phyloP scores from a whole-genome alignment of 2,888 invertebrate genomes.

The Hemicrepidius hirtus region DNA sequence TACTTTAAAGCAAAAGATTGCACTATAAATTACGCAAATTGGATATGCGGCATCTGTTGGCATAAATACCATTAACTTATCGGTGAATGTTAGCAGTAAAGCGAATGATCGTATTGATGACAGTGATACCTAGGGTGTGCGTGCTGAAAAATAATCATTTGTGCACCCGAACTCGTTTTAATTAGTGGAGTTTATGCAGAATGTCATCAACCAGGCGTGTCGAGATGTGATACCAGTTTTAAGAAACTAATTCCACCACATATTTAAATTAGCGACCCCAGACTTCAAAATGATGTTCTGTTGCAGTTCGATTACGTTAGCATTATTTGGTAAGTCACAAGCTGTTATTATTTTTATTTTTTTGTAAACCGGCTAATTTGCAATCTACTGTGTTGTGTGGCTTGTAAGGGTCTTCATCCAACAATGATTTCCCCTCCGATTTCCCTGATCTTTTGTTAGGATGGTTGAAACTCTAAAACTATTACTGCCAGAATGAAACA shows the following conservation, averaged over 20 bases:
- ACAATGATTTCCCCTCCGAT: too few species aligned
- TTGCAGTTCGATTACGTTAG: constrained; percentile 34
- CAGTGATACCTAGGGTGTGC: constrained; percentile 46
- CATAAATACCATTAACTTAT: constrained; percentile 48
- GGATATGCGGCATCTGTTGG: constrained; percentile 38
- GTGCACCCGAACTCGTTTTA: constrained; percentile 54
- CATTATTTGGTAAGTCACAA: not conserved
- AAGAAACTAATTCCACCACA: constrained; percentile 59
- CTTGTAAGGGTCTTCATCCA: too few species aligned
- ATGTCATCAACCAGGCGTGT: constrained; percentile 59
- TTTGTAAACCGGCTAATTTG: too few species aligned
- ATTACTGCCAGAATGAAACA: not conserved
- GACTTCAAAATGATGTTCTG: constrained; percentile 35
- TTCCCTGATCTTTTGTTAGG: too few species aligned
- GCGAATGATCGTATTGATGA: constrained; percentile 40
- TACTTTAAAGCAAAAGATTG: constrained; percentile 15
- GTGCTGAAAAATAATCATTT: constrained; percentile 54
- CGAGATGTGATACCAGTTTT: constrained; percentile 60
- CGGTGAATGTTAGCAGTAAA: constrained; percentile 40
- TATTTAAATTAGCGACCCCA: constrained; percentile 57
- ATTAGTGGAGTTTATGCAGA: constrained; percentile 58
- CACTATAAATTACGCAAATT: constrained; percentile 24
- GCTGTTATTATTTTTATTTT: too few species aligned
- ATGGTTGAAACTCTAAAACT: not conserved
- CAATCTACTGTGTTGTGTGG: too few species aligned